These are phyloP conservation scores for Cheilosia pagana DNA, from an alignment of 2,888 invertebrate genomes.

Conservation along the genomic window DNA sequence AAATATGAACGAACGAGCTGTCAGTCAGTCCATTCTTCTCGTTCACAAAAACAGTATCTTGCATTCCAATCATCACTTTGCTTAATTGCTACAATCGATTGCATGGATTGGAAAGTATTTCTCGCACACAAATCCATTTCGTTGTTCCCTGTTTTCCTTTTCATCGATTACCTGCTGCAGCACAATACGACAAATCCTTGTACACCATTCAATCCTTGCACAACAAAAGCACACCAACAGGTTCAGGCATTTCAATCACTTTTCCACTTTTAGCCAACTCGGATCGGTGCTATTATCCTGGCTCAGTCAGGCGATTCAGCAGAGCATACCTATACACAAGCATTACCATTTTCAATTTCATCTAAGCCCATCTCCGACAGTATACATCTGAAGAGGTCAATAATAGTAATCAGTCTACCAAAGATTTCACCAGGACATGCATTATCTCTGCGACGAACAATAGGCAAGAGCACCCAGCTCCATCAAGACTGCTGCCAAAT, in stretches of 20 bases:
- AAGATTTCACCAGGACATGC: slow-evolving; percentile 45
- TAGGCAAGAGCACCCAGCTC: background rate
- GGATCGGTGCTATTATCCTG: slow-evolving; percentile 27
- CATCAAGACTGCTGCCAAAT: slow-evolving; percentile 13
- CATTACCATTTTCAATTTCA: slow-evolving; percentile 47
- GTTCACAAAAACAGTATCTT: background rate
- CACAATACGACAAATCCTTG: slow-evolving; percentile 43
- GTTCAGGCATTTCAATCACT: slow-evolving; percentile 37
- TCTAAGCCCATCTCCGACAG: background rate
- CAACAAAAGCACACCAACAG: slow-evolving; percentile 30
- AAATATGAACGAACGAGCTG: no score
- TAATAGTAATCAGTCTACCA: slow-evolving; percentile 63
- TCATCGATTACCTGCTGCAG: slow-evolving; percentile 18
- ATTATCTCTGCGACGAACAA: slow-evolving; percentile 34
- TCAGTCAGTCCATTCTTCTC: no score
- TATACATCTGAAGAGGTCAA: slow-evolving; percentile 50
- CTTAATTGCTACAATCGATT: slow-evolving; percentile 45
- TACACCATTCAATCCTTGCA: slow-evolving; percentile 52
- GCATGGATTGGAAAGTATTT: slow-evolving; percentile 39
- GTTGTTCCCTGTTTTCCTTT: slow-evolving; percentile 26
- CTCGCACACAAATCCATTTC: slow-evolving; percentile 25
- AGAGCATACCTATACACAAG: slow-evolving; percentile 18
- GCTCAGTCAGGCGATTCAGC: slow-evolving; percentile 18
- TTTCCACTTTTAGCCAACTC: background rate
- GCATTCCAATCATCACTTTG: slow-evolving; percentile 48